phyloP scores from a whole-genome alignment of 2,888 invertebrate species.

The Carpatolechia fugitivella region DNA sequence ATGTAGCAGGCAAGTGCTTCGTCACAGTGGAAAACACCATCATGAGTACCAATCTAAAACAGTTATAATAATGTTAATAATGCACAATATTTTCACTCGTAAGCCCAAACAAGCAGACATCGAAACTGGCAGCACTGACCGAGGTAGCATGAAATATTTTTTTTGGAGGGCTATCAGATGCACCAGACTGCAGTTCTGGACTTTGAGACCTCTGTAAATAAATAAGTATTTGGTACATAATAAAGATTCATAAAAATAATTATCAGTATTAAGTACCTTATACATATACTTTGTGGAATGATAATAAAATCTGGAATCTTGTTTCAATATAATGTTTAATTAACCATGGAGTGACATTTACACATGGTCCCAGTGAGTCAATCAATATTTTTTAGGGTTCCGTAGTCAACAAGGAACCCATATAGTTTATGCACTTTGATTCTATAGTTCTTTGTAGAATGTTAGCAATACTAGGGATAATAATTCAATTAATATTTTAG shows the following conservation, averaged over 20 bases:
- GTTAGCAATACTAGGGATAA: too few species aligned
- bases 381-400: too few species aligned
- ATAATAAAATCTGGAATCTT: too few species aligned
- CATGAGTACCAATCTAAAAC: constrained; percentile 84
- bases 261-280: too few species aligned
- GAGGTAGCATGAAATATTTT: neutral
- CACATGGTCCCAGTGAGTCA: too few species aligned
- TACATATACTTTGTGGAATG: too few species aligned
- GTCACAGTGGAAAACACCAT: constrained; percentile 95
- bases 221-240: neutral
- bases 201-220: constrained; percentile 2
- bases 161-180: neutral
- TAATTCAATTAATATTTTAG: too few species aligned
- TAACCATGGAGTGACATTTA: too few species aligned
- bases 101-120: neutral
- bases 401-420: too few species aligned
- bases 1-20: constrained; percentile 97
- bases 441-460: too few species aligned
- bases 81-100: neutral
- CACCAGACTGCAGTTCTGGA: neutral
- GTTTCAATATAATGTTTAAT: too few species aligned
- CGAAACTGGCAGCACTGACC: neutral
- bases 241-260: neutral
- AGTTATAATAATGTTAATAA: neutral
- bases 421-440: too few species aligned